Conservation (phyloP, 2,888 invertebrate species). For the Lasioglossum figueresi region DNA sequence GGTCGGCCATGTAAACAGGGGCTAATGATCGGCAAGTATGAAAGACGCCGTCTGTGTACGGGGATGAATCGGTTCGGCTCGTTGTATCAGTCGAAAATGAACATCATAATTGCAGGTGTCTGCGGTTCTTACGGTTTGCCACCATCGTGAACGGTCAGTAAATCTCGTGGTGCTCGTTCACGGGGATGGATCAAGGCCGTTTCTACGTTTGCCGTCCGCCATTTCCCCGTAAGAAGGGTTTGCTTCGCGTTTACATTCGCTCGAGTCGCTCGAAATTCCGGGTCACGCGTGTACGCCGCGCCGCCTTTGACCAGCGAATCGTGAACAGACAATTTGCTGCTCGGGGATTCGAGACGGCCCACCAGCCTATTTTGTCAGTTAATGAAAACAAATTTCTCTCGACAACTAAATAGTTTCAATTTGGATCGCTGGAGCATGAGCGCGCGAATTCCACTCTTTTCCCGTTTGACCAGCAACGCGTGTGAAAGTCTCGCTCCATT, state of each 20-base stretch:
- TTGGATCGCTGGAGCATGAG: background rate
- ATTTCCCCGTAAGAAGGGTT: constrained; percentile 46
- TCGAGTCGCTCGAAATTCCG: constrained; percentile 39
- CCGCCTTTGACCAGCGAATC: constrained; percentile 43
- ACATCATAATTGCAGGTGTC: constrained; percentile 59
- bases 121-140: constrained; percentile 61
- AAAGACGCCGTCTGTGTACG: constrained; percentile 1
- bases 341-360: constrained; percentile 19
- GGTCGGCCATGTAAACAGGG: background rate
- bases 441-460: too few species aligned
- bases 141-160: constrained; percentile 57
- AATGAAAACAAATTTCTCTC: constrained; percentile 41
- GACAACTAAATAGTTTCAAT: constrained; percentile 11
- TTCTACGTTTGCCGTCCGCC: constrained; percentile 41
- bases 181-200: constrained; percentile 53
- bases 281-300: constrained; percentile 37
- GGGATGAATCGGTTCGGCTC: constrained; percentile 33
- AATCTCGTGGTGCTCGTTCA: constrained; percentile 55
- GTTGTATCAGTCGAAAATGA: constrained; percentile 33
- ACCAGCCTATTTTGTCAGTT: constrained; percentile 4
- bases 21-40: constrained; percentile 12
- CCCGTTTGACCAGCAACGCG: too few species aligned
- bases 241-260: constrained; percentile 35
- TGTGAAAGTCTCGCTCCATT: too few species aligned
- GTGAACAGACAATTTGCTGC: constrained; percentile 36